Evolutionary conservation across 2,113 vertebrate species (phyloP).

Genomic region (Psettodes erumei): DNA sequence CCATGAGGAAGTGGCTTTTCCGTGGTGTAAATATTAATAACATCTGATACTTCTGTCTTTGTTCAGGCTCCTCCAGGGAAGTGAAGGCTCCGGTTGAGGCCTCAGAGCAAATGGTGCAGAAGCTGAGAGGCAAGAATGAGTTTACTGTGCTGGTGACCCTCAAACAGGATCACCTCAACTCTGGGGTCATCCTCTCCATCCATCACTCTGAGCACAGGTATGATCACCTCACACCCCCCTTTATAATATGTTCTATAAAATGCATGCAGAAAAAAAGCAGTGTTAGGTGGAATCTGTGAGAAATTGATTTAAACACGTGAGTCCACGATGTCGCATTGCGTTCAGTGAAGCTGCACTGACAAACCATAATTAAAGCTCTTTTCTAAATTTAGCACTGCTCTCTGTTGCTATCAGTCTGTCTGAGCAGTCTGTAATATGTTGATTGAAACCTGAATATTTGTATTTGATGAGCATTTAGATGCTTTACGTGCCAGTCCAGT

Average conservation of each 20-base stretch:
- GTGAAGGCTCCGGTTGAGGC: conserved; percentile 88
- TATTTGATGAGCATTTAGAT: conserved; percentile 49
- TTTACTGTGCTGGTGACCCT: conserved; percentile 93
- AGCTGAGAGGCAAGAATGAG: conserved; percentile 94
- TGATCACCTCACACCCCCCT: conserved; percentile 11
- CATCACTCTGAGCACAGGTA: conserved; percentile 95
- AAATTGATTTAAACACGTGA: not conserved
- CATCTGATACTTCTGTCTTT: conserved; percentile 3
- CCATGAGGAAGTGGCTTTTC: not conserved
- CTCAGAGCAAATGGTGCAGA: conserved; percentile 90
- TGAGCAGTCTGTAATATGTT: conserved; percentile 18
- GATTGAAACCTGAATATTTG: conserved; percentile 48
- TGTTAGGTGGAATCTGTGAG: not conserved
- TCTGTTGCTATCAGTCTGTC: conserved; percentile 6
- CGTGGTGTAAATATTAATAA: conserved; percentile 10
- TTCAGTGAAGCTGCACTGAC: conserved; percentile 4
- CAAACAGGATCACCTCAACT: conserved; percentile 94
- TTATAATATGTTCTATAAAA: not conserved
- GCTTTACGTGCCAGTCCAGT: conserved; percentile 49
- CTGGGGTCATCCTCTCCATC: conserved; percentile 94
- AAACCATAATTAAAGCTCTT: conserved; percentile 6
- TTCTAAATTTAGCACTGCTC: conserved; percentile 24
- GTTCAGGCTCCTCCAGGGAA: conserved; percentile 90
- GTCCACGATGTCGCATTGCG: not conserved
- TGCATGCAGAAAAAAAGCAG: not conserved